Base-by-base conservation (phyloP, 2,113 vertebrate genomes). In the Hiodon tergisus region DNA sequence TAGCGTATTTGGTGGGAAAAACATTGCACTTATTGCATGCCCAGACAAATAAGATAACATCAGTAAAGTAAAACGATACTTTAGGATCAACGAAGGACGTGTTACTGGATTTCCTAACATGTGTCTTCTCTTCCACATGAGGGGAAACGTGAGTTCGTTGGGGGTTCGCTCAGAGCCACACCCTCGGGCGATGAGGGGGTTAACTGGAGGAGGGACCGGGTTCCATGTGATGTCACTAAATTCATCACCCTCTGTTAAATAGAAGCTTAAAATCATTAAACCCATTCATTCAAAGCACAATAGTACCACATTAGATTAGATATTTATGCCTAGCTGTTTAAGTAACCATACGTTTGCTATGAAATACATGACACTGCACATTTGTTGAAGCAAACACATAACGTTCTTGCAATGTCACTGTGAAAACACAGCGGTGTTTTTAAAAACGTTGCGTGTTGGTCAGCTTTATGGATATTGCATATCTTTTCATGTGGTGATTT, bases 21-120 rank as follows among this genome's bases (percentile, higher is more conserved):
- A 31, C 70, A 91, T 84, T 87, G 87, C 84, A 87, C 78, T 89
- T 88, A 83, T 90, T 93, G 92, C 91, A 93, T 93, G 92, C 87
- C 86, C 89, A 87, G 78, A 88, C 88, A 88, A 84, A 88, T 85
- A 86, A 86, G 82, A 55, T 8, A 60, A 9, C 10, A 58, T 74
- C 63, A 67, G 67, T 6, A 46, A 51, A 59, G 58, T 67, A 47
- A 67, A 47, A 48, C 50, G 14, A 66, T 31, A 31, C 31, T 31
- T 31, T 31, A 68, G 9, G 59, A 3, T 54, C 73, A 75, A 53
- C 51, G 65, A 79, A 78, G 84, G 85, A 83, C 89, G 82, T 88
- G 78, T 88, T 87, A 87, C 83, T 70, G 53, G 65, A 75, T 6
- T 57, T 53, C 10, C n/a, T 58, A 69, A 60, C 11, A 8, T 69